Conservation (phyloP, 2,113 vertebrate species). For the Carassius auratus region DNA sequence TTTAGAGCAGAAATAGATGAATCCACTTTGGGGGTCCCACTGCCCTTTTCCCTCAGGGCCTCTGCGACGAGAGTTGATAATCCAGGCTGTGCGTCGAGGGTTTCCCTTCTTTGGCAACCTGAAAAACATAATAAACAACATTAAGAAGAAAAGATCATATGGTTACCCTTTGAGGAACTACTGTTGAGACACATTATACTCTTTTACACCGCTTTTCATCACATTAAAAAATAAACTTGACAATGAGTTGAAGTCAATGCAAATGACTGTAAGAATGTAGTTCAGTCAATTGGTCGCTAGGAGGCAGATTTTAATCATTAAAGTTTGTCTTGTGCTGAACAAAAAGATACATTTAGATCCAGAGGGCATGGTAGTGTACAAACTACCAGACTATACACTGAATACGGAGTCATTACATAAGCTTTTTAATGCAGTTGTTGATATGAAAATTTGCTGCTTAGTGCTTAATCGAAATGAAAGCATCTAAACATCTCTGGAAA, state of each 20-base stretch:
- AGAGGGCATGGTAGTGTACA: not conserved
- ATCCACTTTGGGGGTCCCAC: constrained; percentile 86
- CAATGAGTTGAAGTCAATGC: not conserved
- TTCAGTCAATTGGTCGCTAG: constrained; percentile 16
- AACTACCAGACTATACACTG: not conserved
- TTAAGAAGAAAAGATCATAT: not conserved
- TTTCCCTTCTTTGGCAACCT: constrained; percentile 87
- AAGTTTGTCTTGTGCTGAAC: too few relatives aligned
- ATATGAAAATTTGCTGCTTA: not conserved
- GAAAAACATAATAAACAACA: constrained; percentile 15
- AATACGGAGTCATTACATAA: not conserved
- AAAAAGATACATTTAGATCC: too few relatives aligned
- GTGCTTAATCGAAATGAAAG: not conserved
- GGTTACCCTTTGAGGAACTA: not conserved
- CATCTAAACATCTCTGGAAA: not conserved
- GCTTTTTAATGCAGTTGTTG: not conserved
- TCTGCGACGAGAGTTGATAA: constrained; percentile 82
- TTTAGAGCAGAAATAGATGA: constrained; percentile 91
- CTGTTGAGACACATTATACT: not conserved
- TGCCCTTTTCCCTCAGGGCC: constrained; percentile 77
- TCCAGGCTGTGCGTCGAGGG: constrained; percentile 79
- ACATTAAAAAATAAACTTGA: not conserved
- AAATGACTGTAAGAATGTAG: not conserved
- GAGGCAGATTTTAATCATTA: not conserved
- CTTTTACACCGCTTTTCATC: not conserved